Base-by-base conservation (phyloP, 2,797 vertebrate species). In the Holocentrus rufus region DNA sequence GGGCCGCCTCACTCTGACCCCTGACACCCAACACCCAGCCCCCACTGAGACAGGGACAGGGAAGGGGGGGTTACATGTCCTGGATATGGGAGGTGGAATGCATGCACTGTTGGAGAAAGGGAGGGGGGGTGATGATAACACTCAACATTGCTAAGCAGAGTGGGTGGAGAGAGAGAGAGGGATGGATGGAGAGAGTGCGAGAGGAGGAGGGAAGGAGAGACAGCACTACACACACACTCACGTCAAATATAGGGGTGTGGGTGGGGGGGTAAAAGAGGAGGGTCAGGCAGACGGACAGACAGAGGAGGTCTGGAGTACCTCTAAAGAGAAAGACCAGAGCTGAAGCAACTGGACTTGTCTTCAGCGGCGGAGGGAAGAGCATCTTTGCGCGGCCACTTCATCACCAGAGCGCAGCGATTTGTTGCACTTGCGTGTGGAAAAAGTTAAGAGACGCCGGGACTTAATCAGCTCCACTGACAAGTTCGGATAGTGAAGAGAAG, bases 11-110 rank as follows among this genome's bases (percentile, higher is more conserved):
- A 7, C 56, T 66, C 64, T 83, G 79, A 87, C 86, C 87, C 81
- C 85, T 65, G 54, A 83, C 56, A 67, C 15, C 10, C 67, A 76
- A 72, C 76, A 77, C 89, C 88, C 86, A 72, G 70, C 85, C 88
- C 86, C 87, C 87, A 86, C 56, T 74, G 70, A 59, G 66, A 36
- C 66, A 66, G 57, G 47, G 54, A 64, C 62, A 72, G 86, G 59
- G 69, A 56, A 7, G 60, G 56, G 39, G 49, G 81, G 58, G 69
- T 30, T 81, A 57, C 60, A 69, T 72, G 86, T 77, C 82, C 85
- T 87, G 86, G 78, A 77, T 85, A 84, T 65, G 84, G 77, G 85
- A 72, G 76, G 74, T 82, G 90, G 90, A 90, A 91, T 90, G 87
- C 63, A 34, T 82, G 58, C 30, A 69, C 61, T 42, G 72, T 56